A percentile compares a stretch with the other conserved stretches of the same genome.
These are phyloP conservation scores for Drosophila yooni DNA, from an alignment of 2,888 invertebrate species.

Conservation along the genomic window DNA sequence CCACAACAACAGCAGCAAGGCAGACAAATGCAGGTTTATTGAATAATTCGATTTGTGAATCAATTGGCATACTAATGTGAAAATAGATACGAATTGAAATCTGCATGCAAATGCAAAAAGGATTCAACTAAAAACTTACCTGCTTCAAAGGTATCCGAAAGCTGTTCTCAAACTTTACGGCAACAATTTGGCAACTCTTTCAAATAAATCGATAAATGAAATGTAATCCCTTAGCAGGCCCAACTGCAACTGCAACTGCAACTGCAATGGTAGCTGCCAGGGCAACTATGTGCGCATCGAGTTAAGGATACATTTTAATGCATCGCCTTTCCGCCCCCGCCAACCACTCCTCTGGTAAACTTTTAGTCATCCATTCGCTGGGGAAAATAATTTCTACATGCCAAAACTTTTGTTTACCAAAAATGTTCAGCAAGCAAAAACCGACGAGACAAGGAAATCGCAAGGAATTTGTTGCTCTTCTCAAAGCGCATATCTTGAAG, in stretches of 20 bases:
- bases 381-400: constrained; percentile 50
- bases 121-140: constrained; percentile 62
- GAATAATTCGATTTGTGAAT: constrained; percentile 71
- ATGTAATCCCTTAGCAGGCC: constrained; percentile 61
- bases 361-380: constrained; percentile 57
- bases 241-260: constrained; percentile 18
- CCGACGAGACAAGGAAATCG: constrained; percentile 18
- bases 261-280: constrained; percentile 16
- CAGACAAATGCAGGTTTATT: constrained; percentile 58
- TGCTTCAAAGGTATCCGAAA: constrained; percentile 29
- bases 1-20: constrained; percentile 1
- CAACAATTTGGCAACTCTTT: constrained; percentile 54
- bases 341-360: constrained; percentile 29
- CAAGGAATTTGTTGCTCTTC: constrained; percentile 16
- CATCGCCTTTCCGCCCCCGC: constrained; percentile 18
- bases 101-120: constrained; percentile 67
- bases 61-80: constrained; percentile 68
- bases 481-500: neutral
- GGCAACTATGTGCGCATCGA: constrained; percentile 23
- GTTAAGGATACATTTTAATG: constrained; percentile 60
- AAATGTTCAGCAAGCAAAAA: constrained; percentile 14
- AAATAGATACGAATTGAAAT: constrained; percentile 54
- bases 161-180: constrained; percentile 47
- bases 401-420: constrained; percentile 58
- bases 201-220: constrained; percentile 76